These are phyloP conservation scores for Lacerta agilis DNA, from an alignment of 2,797 vertebrate species.

Conservation along the genomic window DNA sequence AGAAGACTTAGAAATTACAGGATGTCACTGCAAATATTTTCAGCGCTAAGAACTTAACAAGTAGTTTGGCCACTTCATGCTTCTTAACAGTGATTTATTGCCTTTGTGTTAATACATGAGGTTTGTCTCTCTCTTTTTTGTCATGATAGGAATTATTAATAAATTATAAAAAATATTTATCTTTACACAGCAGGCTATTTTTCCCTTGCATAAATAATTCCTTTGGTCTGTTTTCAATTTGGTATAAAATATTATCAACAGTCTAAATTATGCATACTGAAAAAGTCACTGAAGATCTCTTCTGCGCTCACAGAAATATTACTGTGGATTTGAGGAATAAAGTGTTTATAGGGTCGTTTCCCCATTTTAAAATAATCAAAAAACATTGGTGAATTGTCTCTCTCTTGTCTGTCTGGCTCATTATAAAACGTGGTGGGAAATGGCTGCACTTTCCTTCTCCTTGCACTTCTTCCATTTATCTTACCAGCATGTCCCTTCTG, in stretches of 20 bases:
- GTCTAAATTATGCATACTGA: constrained; percentile 13
- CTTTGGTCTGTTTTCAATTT: constrained; percentile 6
- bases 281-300: constrained; percentile 8
- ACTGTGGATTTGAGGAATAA: background rate
- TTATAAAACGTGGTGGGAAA: background rate
- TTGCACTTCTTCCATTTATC: background rate
- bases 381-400: no score
- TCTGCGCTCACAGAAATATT: background rate
- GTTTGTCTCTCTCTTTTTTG: background rate
- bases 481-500: background rate
- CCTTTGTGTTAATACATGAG: background rate
- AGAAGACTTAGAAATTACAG: background rate
- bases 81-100: background rate
- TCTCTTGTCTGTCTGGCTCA: background rate
- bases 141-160: constrained; percentile 29
- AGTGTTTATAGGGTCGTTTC: no score
- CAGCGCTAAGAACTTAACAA: background rate
- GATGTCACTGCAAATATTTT: background rate
- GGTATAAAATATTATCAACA: constrained; percentile 14
- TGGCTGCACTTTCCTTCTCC: background rate
- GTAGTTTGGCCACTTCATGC: background rate
- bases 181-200: background rate
- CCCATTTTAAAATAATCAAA: background rate
- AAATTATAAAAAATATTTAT: constrained; percentile 17
- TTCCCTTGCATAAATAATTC: background rate